Percentiles rank a stretch among this genome's conserved stretches.
phyloP scores from a whole-genome alignment of 2,113 vertebrate species.

The Furnarius figulus region DNA sequence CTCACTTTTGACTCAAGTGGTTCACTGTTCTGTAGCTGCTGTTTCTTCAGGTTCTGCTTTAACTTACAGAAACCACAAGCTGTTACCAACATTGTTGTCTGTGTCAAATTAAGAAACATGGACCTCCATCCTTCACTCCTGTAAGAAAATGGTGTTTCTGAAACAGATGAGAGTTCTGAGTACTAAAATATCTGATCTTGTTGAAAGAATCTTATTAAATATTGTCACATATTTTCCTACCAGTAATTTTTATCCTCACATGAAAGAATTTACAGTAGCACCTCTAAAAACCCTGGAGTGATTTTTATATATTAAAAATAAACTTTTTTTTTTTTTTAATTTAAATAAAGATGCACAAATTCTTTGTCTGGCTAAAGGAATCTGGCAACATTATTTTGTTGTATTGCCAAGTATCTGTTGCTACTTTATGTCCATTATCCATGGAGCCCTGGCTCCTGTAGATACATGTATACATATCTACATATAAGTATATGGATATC shows the following conservation, averaged over 20 bases:
- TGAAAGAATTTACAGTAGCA: not conserved
- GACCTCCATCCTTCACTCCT: not conserved
- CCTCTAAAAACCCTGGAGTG: not conserved
- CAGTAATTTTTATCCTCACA: not conserved
- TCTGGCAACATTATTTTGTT: not conserved
- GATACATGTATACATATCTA: not conserved
- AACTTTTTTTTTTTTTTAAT: too few species aligned
- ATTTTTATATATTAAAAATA: not conserved
- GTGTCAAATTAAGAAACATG: not conserved
- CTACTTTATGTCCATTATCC: not conserved
- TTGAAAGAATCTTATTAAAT: not conserved
- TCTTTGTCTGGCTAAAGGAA: not conserved
- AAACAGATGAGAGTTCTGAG: not conserved
- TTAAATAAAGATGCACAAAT: not conserved
- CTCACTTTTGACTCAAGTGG: not conserved
- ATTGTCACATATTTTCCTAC: not conserved
- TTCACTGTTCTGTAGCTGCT: not conserved
- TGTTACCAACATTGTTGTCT: not conserved
- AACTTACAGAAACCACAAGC: not conserved
- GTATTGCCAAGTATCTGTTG: not conserved
- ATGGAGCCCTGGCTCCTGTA: not conserved
- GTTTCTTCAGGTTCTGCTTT: not conserved
- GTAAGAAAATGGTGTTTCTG: not conserved
- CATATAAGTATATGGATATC: not conserved
- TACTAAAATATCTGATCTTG: not conserved